Percentiles rank a stretch among this genome's conserved stretches.
Evolutionary conservation across 1,140 invertebrate genomes (phyloP).

Genomic region (Tribolium madens): DNA sequence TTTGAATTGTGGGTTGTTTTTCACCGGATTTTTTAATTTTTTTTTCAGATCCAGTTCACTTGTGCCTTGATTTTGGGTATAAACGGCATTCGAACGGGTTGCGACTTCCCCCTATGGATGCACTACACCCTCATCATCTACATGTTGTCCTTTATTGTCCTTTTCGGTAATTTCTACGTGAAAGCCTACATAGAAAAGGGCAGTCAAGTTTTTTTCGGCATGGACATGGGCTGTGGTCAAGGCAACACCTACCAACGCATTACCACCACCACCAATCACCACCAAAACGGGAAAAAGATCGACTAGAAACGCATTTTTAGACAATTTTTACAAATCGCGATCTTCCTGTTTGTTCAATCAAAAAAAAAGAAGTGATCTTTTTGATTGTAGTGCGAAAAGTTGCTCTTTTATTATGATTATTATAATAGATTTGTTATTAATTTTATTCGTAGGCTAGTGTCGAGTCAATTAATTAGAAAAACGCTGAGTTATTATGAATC

Average conservation of each 20-base stretch:
- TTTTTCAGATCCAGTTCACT: constrained; percentile 84
- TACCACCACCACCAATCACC: constrained; percentile 21
- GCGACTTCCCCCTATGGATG: constrained; percentile 94
- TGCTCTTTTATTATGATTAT: not conserved
- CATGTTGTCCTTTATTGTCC: constrained; percentile 90
- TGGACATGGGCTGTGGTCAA: constrained; percentile 63
- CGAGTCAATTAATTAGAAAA: constrained; percentile 8
- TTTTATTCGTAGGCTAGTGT: constrained; percentile 10
- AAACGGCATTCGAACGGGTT: constrained; percentile 85
- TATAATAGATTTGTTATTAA: constrained; percentile 27
- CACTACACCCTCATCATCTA: constrained; percentile 92
- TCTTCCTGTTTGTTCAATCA: constrained; percentile 47
- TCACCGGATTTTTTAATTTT: no score
- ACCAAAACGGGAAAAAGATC: constrained; percentile 47
- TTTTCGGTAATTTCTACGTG: constrained; percentile 93
- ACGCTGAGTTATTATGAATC: not conserved
- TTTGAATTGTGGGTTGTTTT: no score
- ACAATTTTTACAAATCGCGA: constrained; percentile 33
- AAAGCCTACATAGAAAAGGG: constrained; percentile 82
- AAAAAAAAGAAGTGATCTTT: constrained; percentile 30
- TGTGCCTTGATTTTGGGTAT: constrained; percentile 85
- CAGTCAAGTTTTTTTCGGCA: constrained; percentile 62
- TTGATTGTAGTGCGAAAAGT: not conserved
- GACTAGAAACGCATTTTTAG: constrained; percentile 21
- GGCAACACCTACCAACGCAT: constrained; percentile 57